Percentiles rank a stretch among this genome's conserved stretches.
These are phyloP conservation scores for Coenobita brevimanus DNA, from an alignment of 1,140 invertebrate species.

Conservation along the genomic window DNA sequence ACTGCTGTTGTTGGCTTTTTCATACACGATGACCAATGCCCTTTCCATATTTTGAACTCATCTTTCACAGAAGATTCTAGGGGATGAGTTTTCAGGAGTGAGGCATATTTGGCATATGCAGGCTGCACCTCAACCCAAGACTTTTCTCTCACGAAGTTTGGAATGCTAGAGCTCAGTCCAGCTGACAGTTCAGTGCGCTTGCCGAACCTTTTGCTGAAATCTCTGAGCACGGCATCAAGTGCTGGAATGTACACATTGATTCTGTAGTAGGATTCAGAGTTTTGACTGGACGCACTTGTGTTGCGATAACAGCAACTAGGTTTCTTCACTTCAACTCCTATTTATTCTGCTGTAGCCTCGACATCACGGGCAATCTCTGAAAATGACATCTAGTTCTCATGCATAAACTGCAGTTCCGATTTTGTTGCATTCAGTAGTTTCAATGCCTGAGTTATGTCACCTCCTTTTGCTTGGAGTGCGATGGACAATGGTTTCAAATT, in stretches of 20 bases:
- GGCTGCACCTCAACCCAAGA: background rate
- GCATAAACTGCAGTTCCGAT: background rate
- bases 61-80: too few species aligned
- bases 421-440: constrained; percentile 12
- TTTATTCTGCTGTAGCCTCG: background rate
- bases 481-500: constrained; percentile 24
- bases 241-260: constrained; percentile 12
- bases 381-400: background rate
- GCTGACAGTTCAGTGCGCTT: constrained; percentile 14
- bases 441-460: constrained; percentile 9
- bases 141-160: background rate
- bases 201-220: background rate
- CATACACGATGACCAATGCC: constrained; percentile 11
- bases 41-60: constrained; percentile 4
- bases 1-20: constrained; percentile 10
- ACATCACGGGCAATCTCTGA: constrained; percentile 7
- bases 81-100: too few species aligned
- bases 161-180: constrained; percentile 20
- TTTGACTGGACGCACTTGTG: constrained; percentile 1
- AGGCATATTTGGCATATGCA: constrained; percentile 2
- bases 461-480: background rate
- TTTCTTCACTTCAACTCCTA: constrained; percentile 15
- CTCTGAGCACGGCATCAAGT: constrained; percentile 6
- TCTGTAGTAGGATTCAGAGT: background rate
- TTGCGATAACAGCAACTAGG: constrained; percentile 6